Conservation (phyloP, 1,140 invertebrate genomes). For the Heterodera carotae region DNA sequence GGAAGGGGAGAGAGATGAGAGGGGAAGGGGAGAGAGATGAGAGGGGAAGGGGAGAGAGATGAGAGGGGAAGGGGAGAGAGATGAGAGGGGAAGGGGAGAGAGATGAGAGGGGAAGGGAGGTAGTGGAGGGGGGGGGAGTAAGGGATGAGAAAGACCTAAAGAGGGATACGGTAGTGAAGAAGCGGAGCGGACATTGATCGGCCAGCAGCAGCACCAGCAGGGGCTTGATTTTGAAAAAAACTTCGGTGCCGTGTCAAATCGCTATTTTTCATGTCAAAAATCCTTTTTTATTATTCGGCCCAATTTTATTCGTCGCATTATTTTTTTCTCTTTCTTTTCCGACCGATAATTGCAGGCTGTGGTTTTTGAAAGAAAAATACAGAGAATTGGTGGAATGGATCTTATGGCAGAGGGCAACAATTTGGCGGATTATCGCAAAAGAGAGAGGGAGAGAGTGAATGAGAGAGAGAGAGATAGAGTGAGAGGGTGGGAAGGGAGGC, state of each 20-base stretch:
- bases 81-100: too few relatives aligned
- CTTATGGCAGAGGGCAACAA: background rate
- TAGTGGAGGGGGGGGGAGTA: too few relatives aligned
- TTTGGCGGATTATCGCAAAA: constrained; percentile 6
- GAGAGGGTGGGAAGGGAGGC: too few relatives aligned
- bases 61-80: background rate
- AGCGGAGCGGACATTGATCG: background rate
- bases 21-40: background rate
- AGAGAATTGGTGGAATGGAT: background rate
- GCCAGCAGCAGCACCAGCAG: constrained; percentile 12
- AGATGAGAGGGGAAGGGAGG: background rate
- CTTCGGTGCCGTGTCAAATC: too few relatives aligned
- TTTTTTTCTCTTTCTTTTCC: background rate
- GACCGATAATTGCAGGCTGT: background rate
- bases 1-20: background rate
- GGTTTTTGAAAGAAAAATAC: background rate
- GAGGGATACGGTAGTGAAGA: background rate
- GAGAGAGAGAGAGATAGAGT: too few relatives aligned
- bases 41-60: too few relatives aligned
- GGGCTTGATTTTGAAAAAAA: constrained; percentile 5
- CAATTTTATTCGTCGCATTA: background rate
- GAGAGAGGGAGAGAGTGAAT: too few relatives aligned
- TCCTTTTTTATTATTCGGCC: background rate
- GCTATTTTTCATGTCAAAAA: background rate
- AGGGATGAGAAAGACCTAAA: too few relatives aligned